Evolutionary conservation across 2,888 invertebrate species (phyloP).

Genomic region (Zygothrica quintamaculata): DNA sequence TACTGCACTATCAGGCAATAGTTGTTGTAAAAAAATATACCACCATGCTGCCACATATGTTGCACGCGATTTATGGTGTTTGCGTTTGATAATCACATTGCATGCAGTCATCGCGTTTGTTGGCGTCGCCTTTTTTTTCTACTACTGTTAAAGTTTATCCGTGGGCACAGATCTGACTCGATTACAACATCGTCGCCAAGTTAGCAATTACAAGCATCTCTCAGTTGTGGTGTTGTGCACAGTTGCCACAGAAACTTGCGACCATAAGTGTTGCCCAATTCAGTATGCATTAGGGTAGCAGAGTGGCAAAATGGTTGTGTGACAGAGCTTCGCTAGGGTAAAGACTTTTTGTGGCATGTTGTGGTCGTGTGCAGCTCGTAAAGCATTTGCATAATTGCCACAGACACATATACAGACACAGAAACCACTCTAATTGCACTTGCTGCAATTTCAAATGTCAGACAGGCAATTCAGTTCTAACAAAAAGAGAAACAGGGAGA

Average conservation of each 20-base stretch:
- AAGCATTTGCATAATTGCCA: constrained; percentile 54
- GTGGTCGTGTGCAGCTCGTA: background rate
- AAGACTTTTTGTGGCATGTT: constrained; percentile 7
- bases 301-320: no score
- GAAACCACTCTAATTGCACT: constrained; percentile 41
- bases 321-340: constrained; percentile 16
- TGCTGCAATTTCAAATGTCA: constrained; percentile 53
- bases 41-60: constrained; percentile 31
- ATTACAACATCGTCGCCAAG: constrained; percentile 47
- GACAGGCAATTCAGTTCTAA: constrained; percentile 44
- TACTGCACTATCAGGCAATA: no score
- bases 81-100: constrained; percentile 46
- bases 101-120: constrained; percentile 48
- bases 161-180: constrained; percentile 38
- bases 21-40: no score
- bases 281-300: constrained; percentile 1
- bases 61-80: constrained; percentile 29
- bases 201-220: constrained; percentile 37
- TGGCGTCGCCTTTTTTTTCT: constrained; percentile 19
- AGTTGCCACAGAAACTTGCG: constrained; percentile 21
- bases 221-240: constrained; percentile 3
- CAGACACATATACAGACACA: constrained; percentile 25
- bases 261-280: constrained; percentile 47
- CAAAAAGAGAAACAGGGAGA: no score
- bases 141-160: no score